Percentiles rank a stretch among this genome's conserved stretches.
Evolutionary conservation across 53 echinoderm and acorn worm species (phyloP).

Genomic region (Temnopleurus reevesii): DNA sequence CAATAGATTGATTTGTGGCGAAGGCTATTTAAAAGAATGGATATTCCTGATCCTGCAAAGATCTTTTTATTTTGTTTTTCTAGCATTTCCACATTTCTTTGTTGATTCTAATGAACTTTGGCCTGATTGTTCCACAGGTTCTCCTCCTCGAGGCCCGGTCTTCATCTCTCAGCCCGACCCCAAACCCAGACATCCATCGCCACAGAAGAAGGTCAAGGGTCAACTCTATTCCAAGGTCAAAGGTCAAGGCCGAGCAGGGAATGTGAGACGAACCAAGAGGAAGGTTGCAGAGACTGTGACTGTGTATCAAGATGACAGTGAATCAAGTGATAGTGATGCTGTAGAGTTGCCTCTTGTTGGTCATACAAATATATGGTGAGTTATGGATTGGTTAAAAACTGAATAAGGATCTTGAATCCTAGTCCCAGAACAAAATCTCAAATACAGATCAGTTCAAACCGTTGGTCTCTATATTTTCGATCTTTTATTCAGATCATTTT

Average conservation of each 20-base stretch:
- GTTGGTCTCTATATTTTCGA: no score
- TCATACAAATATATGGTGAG: slow-evolving; percentile 55
- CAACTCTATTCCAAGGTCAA: slow-evolving; percentile 30
- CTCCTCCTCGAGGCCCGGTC: slow-evolving; percentile 89
- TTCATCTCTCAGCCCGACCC: slow-evolving; percentile 77
- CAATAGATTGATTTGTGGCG: no score
- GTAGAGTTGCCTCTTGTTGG: slow-evolving; percentile 24
- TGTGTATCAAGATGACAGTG: slow-evolving; percentile 50
- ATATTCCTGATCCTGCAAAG: no score
- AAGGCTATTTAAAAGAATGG: no score
- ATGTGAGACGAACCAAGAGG: slow-evolving; percentile 45
- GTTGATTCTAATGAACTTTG: no score
- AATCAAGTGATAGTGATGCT: slow-evolving; percentile 11
- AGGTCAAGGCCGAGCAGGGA: slow-evolving; percentile 29
- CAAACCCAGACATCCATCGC: slow-evolving; percentile 19
- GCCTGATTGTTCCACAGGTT: slow-evolving; percentile 60
- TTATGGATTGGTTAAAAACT: no score
- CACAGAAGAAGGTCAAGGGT: slow-evolving; percentile 38
- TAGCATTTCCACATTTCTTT: no score
- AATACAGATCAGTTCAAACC: no score
- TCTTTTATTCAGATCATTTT: no score
- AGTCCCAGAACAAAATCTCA: no score
- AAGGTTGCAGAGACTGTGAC: slow-evolving; percentile 12
- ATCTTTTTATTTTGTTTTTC: no score
- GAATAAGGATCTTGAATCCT: no score